phyloP scores from a whole-genome alignment of 2,113 vertebrate genomes.

The Bufo bufo region DNA sequence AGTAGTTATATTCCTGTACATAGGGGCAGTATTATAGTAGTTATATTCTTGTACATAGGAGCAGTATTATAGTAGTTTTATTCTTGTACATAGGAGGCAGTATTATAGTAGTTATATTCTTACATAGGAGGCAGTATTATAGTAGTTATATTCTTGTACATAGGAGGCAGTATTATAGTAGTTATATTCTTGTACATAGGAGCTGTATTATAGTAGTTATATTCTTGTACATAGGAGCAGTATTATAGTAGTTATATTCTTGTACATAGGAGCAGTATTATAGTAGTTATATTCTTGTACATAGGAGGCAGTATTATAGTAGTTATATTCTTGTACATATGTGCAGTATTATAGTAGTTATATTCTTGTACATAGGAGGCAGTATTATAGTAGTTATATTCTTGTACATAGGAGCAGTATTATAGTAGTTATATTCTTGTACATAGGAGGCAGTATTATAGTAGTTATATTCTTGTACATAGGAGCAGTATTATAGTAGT shows the following conservation, averaged over 20 bases:
- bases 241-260: too few relatives aligned
- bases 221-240: neutral
- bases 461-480: neutral
- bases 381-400: too few relatives aligned
- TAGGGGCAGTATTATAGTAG: too few relatives aligned
- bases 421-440: neutral
- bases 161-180: too few relatives aligned
- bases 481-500: neutral
- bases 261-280: neutral
- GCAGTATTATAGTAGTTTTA: neutral
- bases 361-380: neutral
- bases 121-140: neutral
- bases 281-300: neutral
- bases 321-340: neutral
- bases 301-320: too few relatives aligned
- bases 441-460: too few relatives aligned
- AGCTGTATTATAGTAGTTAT: neutral
- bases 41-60: neutral
- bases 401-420: neutral
- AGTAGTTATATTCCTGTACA: neutral
- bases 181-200: neutral
- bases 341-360: neutral
- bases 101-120: too few relatives aligned
- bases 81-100: neutral
- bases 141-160: neutral